Evolutionary conservation across 2,113 vertebrate species (phyloP).

Genomic region (Columba livia): DNA sequence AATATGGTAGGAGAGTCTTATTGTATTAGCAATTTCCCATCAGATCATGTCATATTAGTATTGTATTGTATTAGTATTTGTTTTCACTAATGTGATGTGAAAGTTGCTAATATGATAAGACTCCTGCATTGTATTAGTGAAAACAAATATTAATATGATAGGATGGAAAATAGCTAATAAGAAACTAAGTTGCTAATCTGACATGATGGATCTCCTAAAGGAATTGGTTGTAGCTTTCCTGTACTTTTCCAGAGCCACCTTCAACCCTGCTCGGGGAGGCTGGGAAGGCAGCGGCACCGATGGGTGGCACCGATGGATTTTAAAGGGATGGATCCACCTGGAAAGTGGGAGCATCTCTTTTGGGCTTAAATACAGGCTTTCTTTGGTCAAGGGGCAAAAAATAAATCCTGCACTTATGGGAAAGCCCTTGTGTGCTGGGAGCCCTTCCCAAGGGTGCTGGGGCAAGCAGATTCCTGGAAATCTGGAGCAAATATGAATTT

Average conservation of each 20-base stretch:
- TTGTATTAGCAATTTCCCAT: constrained; percentile 71
- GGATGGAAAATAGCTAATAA: constrained; percentile 77
- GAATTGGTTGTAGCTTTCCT: constrained; percentile 32
- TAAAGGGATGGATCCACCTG: neutral
- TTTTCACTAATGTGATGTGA: constrained; percentile 79
- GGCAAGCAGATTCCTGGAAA: neutral
- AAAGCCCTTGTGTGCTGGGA: neutral
- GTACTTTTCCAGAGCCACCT: constrained; percentile 69
- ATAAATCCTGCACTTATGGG: neutral
- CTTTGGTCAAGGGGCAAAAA: neutral
- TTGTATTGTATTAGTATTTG: constrained; percentile 64
- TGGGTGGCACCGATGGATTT: neutral
- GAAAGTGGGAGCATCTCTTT: neutral
- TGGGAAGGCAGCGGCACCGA: neutral
- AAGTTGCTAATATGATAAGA: constrained; percentile 79
- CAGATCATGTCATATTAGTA: constrained; percentile 69
- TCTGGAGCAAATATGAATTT: neutral
- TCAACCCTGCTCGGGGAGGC: neutral
- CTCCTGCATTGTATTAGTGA: constrained; percentile 73
- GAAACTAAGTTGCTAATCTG: constrained; percentile 71
- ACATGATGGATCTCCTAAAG: constrained; percentile 68
- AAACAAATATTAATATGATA: constrained; percentile 79
- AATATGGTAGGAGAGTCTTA: constrained; percentile 47
- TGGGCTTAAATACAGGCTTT: neutral
- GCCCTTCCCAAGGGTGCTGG: neutral